phyloP scores from a whole-genome alignment of 2,888 invertebrate species.

The Tromatobia lineatoria region DNA sequence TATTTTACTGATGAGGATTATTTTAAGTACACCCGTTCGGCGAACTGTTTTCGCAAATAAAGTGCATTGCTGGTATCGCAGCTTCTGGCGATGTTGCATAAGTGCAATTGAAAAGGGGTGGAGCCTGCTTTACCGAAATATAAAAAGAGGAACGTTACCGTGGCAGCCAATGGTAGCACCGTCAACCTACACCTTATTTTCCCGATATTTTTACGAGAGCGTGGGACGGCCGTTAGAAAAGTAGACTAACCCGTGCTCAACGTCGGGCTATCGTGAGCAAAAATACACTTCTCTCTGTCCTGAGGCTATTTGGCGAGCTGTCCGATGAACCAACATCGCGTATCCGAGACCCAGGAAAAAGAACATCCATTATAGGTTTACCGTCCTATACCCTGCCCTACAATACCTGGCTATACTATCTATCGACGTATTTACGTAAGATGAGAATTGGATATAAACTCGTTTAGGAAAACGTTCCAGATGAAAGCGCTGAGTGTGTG shows the following conservation, averaged over 20 bases:
- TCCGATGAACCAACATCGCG: constrained; percentile 73
- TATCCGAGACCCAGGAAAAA: constrained; percentile 63
- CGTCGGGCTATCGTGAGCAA: constrained; percentile 56
- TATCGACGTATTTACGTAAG: constrained; percentile 37
- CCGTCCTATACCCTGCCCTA: constrained; percentile 27
- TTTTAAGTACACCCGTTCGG: not conserved
- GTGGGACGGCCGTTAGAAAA: constrained; percentile 49
- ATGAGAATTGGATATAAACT: constrained; percentile 43
- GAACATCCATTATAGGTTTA: constrained; percentile 68
- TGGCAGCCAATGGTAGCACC: constrained; percentile 28
- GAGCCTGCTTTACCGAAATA: constrained; percentile 7
- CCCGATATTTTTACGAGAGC: constrained; percentile 56
- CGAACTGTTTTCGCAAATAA: constrained; percentile 3
- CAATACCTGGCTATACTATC: constrained; percentile 11
- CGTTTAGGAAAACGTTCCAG: constrained; percentile 9
- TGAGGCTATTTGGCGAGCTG: constrained; percentile 73
- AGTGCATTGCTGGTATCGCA: not conserved
- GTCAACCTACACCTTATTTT: constrained; percentile 46
- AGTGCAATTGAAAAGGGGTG: not conserved
- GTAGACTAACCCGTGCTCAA: constrained; percentile 23
- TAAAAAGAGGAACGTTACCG: constrained; percentile 22
- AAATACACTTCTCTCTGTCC: constrained; percentile 66
- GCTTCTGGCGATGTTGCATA: not conserved
- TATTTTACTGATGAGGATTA: constrained; percentile 19
- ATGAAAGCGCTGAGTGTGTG: not conserved